Conservation (phyloP, 2,888 invertebrate genomes). For the Phengaris alcon region DNA sequence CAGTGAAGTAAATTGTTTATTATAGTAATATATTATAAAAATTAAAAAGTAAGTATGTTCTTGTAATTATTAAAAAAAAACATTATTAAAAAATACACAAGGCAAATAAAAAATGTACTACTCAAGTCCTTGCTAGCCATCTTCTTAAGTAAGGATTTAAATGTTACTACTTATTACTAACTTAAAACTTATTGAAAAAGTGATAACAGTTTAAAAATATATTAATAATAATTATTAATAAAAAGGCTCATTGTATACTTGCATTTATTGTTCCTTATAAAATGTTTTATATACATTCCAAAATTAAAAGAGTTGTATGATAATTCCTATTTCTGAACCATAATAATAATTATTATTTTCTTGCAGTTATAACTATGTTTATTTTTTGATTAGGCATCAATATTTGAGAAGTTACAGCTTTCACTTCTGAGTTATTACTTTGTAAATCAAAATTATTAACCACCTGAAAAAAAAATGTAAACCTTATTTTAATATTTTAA, state of each 20-base stretch:
- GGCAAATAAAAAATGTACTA: too few species aligned
- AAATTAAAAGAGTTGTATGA: background rate
- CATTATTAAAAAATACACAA: background rate
- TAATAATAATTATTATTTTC: conserved; percentile 36
- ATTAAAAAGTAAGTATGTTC: background rate
- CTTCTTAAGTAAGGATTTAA: too few species aligned
- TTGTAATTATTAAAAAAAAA: too few species aligned
- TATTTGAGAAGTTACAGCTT: conserved; percentile 76
- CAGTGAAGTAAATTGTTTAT: background rate
- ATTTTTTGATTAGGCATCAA: conserved; percentile 77
- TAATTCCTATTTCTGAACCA: background rate
- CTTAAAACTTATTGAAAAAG: background rate
- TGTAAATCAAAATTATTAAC: conserved; percentile 74
- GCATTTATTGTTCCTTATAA: conserved; percentile 8
- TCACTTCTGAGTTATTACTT: conserved; percentile 67
- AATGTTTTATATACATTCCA: conserved; percentile 1
- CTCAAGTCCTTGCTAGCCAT: too few species aligned
- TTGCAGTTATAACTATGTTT: conserved; percentile 52
- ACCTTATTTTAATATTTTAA: background rate
- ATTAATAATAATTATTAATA: background rate
- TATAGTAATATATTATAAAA: background rate
- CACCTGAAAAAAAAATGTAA: conserved; percentile 65
- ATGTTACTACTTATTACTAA: background rate
- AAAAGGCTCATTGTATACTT: background rate
- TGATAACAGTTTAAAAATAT: background rate